Percentiles rank a stretch among this genome's conserved stretches.
phyloP scores from a whole-genome alignment of 2,797 vertebrate genomes.

The Brachymystax lenok region DNA sequence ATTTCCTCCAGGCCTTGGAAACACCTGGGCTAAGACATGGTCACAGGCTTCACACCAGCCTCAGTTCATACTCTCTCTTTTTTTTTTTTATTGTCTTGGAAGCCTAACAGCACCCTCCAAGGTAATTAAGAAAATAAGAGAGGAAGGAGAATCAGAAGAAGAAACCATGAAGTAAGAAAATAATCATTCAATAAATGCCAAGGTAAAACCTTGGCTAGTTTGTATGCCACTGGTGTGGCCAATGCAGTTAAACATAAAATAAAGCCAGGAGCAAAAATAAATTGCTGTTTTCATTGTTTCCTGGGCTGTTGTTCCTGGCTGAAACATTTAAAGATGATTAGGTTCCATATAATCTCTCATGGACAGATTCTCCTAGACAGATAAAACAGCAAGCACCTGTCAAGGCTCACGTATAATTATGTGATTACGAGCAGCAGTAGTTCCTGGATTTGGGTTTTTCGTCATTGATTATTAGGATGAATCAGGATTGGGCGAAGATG shows the following conservation, averaged over 20 bases:
- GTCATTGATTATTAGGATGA: too few species aligned
- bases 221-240: not conserved
- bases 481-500: too few species aligned
- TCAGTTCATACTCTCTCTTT: not conserved
- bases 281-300: not conserved
- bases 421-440: too few species aligned
- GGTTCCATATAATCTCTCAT: not conserved
- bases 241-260: not conserved
- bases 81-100: not conserved
- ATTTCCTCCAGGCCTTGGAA: not conserved
- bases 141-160: not conserved
- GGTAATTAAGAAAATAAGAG: not conserved
- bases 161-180: not conserved
- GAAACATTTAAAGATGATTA: not conserved
- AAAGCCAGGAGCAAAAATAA: not conserved
- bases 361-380: too few species aligned
- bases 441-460: too few species aligned
- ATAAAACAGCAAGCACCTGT: too few species aligned
- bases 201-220: not conserved
- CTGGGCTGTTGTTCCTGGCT: not conserved
- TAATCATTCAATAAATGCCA: not conserved
- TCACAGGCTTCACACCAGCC: not conserved
- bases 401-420: not conserved
- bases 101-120: not conserved
- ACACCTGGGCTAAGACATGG: not conserved